A percentile compares a stretch with the other conserved stretches of the same genome.
phyloP scores from a whole-genome alignment of 2,113 vertebrate species.

The Eolophus roseicapilla region DNA sequence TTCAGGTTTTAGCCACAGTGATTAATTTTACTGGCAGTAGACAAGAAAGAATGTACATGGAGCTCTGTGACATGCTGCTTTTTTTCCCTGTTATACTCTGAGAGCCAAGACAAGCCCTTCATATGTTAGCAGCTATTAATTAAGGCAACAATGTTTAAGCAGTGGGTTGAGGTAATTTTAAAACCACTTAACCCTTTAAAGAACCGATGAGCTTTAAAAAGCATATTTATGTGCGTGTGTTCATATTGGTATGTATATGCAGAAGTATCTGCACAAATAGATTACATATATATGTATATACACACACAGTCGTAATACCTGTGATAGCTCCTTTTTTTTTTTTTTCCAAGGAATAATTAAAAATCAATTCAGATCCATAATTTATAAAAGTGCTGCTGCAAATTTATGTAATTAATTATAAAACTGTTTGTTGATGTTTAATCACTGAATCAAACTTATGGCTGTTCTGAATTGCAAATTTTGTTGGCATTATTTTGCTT shows the following conservation, averaged over 20 bases:
- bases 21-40: constrained; percentile 48
- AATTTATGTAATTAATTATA: not conserved
- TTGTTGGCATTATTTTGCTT: constrained; percentile 28
- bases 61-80: constrained; percentile 50
- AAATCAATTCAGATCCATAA: not conserved
- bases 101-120: constrained; percentile 48
- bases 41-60: constrained; percentile 20
- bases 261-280: not conserved
- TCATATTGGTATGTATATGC: not conserved
- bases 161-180: constrained; percentile 56
- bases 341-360: not conserved
- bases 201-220: constrained; percentile 2
- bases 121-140: constrained; percentile 63
- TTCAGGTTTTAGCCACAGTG: not conserved
- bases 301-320: not conserved
- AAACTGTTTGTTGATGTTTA: constrained; percentile 9
- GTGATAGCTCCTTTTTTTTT: not conserved
- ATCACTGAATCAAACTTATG: not conserved
- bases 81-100: not conserved
- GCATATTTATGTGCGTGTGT: not conserved
- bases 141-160: constrained; percentile 62
- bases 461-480: constrained; percentile 4
- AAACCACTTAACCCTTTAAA: constrained; percentile 55
- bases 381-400: not conserved
- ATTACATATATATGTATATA: not conserved